A percentile compares a stretch with the other conserved stretches of the same genome.
These are phyloP conservation scores for Zosterops hypoxanthus DNA, from an alignment of 2,113 vertebrate genomes.

Conservation along the genomic window DNA sequence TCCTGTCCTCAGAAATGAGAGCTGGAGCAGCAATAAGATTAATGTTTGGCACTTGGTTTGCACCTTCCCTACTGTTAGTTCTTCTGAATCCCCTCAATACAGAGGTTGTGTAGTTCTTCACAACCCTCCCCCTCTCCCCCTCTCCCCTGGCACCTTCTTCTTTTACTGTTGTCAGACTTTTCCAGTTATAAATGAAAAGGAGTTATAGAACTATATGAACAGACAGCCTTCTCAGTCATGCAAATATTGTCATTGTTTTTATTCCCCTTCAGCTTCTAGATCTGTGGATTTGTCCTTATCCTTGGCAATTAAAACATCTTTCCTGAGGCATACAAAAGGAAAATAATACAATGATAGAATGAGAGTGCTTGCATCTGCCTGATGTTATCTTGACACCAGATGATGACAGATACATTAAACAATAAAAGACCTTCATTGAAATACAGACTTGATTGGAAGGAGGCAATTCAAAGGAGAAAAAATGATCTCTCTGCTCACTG, in stretches of 20 bases:
- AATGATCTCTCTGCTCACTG: neutral
- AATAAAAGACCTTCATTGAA: conserved; percentile 4
- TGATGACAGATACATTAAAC: conserved; percentile 36
- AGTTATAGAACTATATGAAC: neutral
- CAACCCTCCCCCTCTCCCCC: neutral
- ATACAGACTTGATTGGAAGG: neutral
- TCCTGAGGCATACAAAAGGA: neutral
- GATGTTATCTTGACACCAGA: neutral
- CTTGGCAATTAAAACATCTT: conserved; percentile 4
- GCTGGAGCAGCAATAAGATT: neutral
- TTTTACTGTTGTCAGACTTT: neutral
- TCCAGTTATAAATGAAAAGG: neutral
- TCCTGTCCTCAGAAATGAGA: neutral
- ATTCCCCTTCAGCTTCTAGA: neutral
- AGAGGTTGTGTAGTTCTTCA: neutral
- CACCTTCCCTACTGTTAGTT: neutral
- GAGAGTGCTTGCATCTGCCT: neutral
- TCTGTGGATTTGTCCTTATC: neutral
- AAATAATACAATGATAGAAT: conserved; percentile 13
- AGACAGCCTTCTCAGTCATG: neutral
- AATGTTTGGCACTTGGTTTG: neutral
- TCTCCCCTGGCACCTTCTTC: neutral
- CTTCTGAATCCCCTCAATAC: neutral
- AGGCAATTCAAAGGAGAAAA: neutral
- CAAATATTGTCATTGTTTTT: neutral